Percentiles rank a stretch among this genome's conserved stretches.
Conservation (phyloP, 2,113 vertebrate species). For the Myanophis thanlyinensis region DNA sequence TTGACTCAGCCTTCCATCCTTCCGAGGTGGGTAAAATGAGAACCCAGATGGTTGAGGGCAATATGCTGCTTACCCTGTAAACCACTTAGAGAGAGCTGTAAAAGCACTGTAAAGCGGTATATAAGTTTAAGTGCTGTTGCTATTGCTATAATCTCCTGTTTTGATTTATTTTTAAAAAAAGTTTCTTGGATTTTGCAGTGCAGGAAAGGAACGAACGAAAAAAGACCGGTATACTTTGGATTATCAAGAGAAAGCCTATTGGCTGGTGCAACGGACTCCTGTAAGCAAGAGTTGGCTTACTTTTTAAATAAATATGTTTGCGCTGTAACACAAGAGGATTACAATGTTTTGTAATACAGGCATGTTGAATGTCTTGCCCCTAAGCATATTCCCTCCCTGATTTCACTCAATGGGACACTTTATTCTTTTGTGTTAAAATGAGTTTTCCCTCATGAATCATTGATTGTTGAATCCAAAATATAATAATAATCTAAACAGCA, state of each 20-base stretch:
- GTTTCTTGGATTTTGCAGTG: slow-evolving; percentile 72
- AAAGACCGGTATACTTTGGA: slow-evolving; percentile 90
- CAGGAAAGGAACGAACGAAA: slow-evolving; percentile 93
- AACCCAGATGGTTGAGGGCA: too few species aligned
- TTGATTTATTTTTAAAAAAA: neutral
- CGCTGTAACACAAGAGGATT: neutral
- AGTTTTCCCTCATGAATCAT: neutral
- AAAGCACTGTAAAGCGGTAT: too few species aligned
- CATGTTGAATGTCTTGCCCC: neutral
- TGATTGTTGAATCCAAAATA: neutral
- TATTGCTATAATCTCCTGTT: fast-evolving
- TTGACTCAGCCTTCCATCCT: too few species aligned
- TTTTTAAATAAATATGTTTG: neutral
- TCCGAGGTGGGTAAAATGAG: too few species aligned
- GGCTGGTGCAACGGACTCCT: slow-evolving; percentile 91
- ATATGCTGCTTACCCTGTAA: too few species aligned
- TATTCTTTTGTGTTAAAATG: neutral
- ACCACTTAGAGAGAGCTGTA: too few species aligned
- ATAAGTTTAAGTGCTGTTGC: too few species aligned
- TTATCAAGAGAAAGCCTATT: slow-evolving; percentile 96
- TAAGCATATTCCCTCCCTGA: neutral
- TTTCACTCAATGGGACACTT: neutral
- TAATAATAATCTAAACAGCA: neutral
- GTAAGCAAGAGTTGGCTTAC: slow-evolving; percentile 69
- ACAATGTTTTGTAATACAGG: neutral